Evolutionary conservation across 2,113 vertebrate genomes (phyloP), one percentile per base, ranked within the genome.

Genomic region (Taurulus bubalis): DNA sequence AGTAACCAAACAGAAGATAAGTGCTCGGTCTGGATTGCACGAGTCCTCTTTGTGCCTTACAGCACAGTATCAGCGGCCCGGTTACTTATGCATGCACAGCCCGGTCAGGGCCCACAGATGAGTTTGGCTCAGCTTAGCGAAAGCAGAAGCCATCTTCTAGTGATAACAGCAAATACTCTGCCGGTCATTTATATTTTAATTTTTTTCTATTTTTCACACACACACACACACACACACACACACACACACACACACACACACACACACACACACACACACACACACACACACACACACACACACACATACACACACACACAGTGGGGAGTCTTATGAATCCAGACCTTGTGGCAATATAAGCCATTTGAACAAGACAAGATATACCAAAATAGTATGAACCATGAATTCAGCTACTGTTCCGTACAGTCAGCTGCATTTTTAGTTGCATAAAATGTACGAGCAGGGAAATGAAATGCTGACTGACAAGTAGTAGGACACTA

Each of bases 41-140:
- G 28, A 79, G 77, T 69, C 63, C 38, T 56, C 74, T 82, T 55
- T 76, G 75, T 88, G 87, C 84, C 87, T 89, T 16, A 34, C 81
- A 87, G 87, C 85, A 51, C 82, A 75, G 68, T 87, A 82, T 89
- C 83, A 85, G 85, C 73, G 38, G 47, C 10, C 53, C 3, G 56
- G 58, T 85, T 84, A 87, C 75, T 92, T 90, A 92, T 84, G 79
- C 83, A 86, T 90, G 87, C 87, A 89, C 64, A 85, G 79, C 30
- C 77, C 49, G 88, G 73, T 85, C 82, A 75, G 88, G 45, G 65
- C 75, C 74, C 73, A 69, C 81, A 45, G 76, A 85, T 75, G 84
- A 85, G 75, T 82, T 70, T 60, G 84, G 85, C 82, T 91, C 71
- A 66, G 83, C 82, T 86, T 73, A 86, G 85, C 67, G 62, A 34